Base-by-base conservation (phyloP, 2,113 vertebrate genomes). In the Dasyurus viverrinus region DNA sequence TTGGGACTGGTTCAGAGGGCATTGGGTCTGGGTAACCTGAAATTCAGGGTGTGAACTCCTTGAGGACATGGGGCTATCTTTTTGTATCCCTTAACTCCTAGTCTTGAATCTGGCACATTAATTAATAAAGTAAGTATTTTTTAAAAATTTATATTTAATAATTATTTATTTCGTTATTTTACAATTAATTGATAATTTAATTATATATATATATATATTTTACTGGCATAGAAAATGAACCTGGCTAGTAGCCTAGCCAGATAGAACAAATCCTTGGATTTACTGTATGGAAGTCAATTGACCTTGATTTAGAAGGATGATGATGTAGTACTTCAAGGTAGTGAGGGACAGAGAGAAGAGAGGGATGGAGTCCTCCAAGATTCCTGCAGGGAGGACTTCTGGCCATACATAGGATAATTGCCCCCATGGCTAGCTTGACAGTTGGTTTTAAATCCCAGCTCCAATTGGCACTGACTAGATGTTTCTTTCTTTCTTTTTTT, bases 361-460 rank as follows among this genome's bases (percentile, higher is more conserved):
- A 96, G 90, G 25, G n/a, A 54, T 48, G 30, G 16, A 55, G n/a
- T 90, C 47, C 30, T 84, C 53, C 25, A n/a, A 5, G 57, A 54
- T 68, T 76, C 36, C 5, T 76, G 68, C 36, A 76, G 16, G 36
- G 14, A n/a, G 36, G 68, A n/a, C 36, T 76, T 93, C 36, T 94
- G 92, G 89, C 27, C 53, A 54, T 6, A n/a, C 0, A 12, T n/a
- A 91, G 24, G 27, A n/a, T 53, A 90, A 89, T 19, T 95, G 92
- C 22, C 36, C 26, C 19, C 53, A 60, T 94, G 94, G 23, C n/a
- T n/a, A 92, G 92, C 92, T 84, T 27, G 36, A 92, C 76, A 55
- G 89, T 19, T 14, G 47, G 36, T 24, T 92, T 96, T 94, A 95
- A 93, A 94, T 93, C 27, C 94, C 93, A 93, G 11, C 7, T 93